A percentile compares a stretch with the other conserved stretches of the same genome.
phyloP scores from a whole-genome alignment of 2,797 vertebrate species.

The Semotilus atromaculatus region DNA sequence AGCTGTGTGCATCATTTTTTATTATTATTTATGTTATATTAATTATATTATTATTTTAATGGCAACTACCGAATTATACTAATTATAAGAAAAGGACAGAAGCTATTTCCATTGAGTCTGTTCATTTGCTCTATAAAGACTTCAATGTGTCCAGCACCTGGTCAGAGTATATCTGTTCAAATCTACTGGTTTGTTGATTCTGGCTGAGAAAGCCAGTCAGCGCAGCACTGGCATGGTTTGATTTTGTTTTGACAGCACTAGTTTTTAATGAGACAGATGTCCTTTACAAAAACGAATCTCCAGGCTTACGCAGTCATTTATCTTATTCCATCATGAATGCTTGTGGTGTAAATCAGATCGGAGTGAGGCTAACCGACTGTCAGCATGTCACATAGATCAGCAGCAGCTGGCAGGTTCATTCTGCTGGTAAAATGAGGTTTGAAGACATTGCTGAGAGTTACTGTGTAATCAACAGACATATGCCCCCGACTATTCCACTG shows the following conservation, averaged over 20 bases:
- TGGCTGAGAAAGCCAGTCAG: neutral
- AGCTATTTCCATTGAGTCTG: neutral
- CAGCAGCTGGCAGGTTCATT: conserved; percentile 52
- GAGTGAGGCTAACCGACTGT: conserved; percentile 30
- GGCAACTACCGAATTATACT: neutral
- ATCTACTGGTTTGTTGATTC: conserved; percentile 23
- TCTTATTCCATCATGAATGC: conserved; percentile 20
- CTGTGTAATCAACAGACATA: conserved; percentile 27
- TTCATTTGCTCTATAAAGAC: neutral
- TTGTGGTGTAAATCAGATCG: conserved; percentile 39
- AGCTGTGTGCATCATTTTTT: neutral
- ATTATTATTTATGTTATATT: neutral
- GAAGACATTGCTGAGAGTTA: conserved; percentile 47
- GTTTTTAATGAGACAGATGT: conserved; percentile 51
- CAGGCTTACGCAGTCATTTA: conserved; percentile 16
- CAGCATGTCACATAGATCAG: conserved; percentile 51
- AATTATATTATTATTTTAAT: neutral
- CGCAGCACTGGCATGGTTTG: conserved; percentile 12
- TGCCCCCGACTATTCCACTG: neutral
- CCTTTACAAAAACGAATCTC: conserved; percentile 4
- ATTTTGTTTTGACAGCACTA: conserved; percentile 20
- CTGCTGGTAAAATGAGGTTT: conserved; percentile 50
- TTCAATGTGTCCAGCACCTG: neutral
- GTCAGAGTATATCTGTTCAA: neutral
- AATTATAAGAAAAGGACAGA: neutral